These are phyloP conservation scores for Beris morrisii DNA, from an alignment of 2,888 invertebrate species.

Conservation along the genomic window DNA sequence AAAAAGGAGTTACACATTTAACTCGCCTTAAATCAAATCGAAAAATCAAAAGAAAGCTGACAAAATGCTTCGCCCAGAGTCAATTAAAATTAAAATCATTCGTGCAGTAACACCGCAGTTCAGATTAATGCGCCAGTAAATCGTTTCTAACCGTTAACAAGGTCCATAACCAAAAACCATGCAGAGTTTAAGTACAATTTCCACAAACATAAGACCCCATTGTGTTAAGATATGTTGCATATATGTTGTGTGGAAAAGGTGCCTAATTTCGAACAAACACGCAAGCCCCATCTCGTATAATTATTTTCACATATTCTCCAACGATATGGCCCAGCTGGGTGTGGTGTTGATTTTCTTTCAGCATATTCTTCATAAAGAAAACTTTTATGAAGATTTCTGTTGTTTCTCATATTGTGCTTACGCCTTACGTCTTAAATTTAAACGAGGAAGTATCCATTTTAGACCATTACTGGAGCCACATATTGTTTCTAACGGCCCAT, in stretches of 20 bases:
- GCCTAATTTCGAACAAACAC: no score
- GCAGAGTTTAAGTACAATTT: no score
- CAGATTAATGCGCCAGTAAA: conserved; percentile 5
- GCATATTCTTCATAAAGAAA: no score
- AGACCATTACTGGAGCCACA: conserved; percentile 20
- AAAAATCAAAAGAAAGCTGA: no score
- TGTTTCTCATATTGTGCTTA: not conserved
- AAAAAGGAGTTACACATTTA: no score
- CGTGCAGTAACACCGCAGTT: conserved; percentile 5
- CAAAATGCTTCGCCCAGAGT: not conserved
- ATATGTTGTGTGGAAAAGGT: no score
- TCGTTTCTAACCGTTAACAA: no score
- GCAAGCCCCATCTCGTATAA: no score
- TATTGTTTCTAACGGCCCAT: conserved; percentile 8
- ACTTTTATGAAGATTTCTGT: conserved; percentile 17
- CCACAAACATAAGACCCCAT: no score
- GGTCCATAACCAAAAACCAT: no score
- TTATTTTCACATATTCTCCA: conserved; percentile 5
- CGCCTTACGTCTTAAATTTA: not conserved
- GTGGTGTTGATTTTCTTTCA: not conserved
- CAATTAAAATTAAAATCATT: conserved; percentile 16
- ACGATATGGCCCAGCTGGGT: conserved; percentile 22
- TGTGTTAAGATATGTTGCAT: no score
- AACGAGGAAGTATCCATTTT: conserved; percentile 25
- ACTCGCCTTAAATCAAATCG: no score